Conservation (phyloP, 2,888 invertebrate species). For the Drosophila kuntzei region DNA sequence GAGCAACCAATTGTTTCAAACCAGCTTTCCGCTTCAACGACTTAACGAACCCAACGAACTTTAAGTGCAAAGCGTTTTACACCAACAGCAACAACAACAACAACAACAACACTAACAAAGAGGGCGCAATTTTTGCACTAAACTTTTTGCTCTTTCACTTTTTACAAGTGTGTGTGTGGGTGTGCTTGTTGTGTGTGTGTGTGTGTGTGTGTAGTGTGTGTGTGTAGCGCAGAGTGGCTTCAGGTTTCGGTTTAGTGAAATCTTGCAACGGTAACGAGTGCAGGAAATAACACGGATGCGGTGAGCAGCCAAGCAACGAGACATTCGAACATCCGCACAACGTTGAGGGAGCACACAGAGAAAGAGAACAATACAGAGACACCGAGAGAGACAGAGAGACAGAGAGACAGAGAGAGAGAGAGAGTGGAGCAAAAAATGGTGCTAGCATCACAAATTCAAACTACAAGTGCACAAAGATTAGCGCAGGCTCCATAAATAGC, state of each 20-base stretch:
- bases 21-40: slow-evolving; percentile 71
- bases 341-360: background rate
- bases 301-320: slow-evolving; percentile 24
- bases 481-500: slow-evolving; percentile 18
- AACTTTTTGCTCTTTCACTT: slow-evolving; percentile 78
- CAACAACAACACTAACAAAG: slow-evolving; percentile 1
- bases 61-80: slow-evolving; percentile 73
- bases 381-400: background rate
- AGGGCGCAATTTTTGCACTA: slow-evolving; percentile 64
- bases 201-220: slow-evolving; percentile 10
- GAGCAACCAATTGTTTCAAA: slow-evolving; percentile 55
- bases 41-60: slow-evolving; percentile 64
- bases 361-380: background rate
- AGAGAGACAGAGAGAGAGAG: background rate
- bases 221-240: slow-evolving; percentile 30
- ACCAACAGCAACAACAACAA: slow-evolving; percentile 28
- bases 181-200: slow-evolving; percentile 20
- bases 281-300: slow-evolving; percentile 57
- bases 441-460: background rate
- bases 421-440: background rate
- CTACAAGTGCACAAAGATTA: slow-evolving; percentile 7
- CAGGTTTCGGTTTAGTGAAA: slow-evolving; percentile 50
- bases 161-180: slow-evolving; percentile 26
- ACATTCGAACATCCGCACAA: slow-evolving; percentile 21
- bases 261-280: slow-evolving; percentile 51